These are phyloP conservation scores for Ips typographus DNA, from an alignment of 1,140 invertebrate species.

Conservation along the genomic window DNA sequence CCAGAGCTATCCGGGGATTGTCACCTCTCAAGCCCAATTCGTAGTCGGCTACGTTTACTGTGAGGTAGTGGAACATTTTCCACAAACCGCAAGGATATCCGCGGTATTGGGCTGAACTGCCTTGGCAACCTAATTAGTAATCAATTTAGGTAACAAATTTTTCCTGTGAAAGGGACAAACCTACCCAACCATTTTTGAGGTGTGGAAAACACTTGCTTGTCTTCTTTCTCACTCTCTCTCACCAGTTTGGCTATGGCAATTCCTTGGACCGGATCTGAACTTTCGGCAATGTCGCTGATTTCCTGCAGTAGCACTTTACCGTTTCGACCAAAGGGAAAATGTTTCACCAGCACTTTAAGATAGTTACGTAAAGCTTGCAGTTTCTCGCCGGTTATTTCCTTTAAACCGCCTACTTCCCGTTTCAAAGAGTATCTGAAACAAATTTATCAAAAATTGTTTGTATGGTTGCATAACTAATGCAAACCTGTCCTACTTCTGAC, in stretches of 20 bases:
- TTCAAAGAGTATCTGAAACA: constrained; percentile 64
- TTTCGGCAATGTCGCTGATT: constrained; percentile 52
- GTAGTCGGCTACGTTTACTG: constrained; percentile 71
- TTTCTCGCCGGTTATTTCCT: constrained; percentile 67
- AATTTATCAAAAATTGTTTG: not conserved
- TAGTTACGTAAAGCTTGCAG: constrained; percentile 73
- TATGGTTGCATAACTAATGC: too few species aligned
- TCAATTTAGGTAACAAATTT: not conserved
- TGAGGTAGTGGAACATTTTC: constrained; percentile 92
- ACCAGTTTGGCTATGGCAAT: constrained; percentile 59
- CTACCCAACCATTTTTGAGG: constrained; percentile 66
- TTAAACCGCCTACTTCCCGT: constrained; percentile 75
- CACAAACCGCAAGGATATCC: constrained; percentile 97
- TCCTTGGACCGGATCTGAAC: constrained; percentile 57
- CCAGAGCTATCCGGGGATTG: constrained; percentile 68
- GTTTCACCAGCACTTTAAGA: constrained; percentile 66
- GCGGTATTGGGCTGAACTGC: constrained; percentile 69
- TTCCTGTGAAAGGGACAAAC: not conserved
- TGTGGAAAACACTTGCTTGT: constrained; percentile 59
- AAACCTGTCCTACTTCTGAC: too few species aligned
- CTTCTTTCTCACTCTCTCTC: constrained; percentile 55
- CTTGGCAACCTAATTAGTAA: constrained; percentile 66
- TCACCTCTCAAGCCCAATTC: constrained; percentile 48
- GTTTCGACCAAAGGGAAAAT: constrained; percentile 71
- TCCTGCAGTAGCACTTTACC: constrained; percentile 65